Conservation (phyloP, 2,797 vertebrate species). For the Esox masquinongy region DNA sequence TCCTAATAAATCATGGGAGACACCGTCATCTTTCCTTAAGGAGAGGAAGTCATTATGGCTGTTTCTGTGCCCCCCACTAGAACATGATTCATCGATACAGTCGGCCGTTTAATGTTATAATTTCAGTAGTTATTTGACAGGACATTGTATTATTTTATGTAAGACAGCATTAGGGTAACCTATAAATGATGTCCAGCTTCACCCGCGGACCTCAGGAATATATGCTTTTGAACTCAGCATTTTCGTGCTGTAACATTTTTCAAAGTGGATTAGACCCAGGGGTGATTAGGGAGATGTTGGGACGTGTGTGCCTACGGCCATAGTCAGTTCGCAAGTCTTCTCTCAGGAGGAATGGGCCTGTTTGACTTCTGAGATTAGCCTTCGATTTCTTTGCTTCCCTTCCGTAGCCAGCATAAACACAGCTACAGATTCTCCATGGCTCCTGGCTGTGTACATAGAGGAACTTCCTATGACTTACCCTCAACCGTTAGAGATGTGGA, state of each 20-base stretch:
- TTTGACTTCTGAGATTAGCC: conserved; percentile 45
- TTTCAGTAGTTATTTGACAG: conserved; percentile 32
- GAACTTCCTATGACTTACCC: too few relatives aligned
- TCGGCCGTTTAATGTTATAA: conserved; percentile 41
- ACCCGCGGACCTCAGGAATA: not conserved
- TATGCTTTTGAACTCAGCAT: conserved; percentile 34
- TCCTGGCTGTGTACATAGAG: too few relatives aligned
- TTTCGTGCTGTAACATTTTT: conserved; percentile 62
- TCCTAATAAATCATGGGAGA: conserved; percentile 42
- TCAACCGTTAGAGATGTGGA: too few relatives aligned
- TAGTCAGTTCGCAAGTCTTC: conserved; percentile 59
- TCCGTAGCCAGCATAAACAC: not conserved
- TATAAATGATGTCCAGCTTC: not conserved
- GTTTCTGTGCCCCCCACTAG: conserved; percentile 24
- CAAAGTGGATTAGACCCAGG: conserved; percentile 55
- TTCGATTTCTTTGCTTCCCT: conserved; percentile 4
- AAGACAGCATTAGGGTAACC: conserved; percentile 17
- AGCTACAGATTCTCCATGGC: not conserved
- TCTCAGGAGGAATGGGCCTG: conserved; percentile 39
- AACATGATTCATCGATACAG: conserved; percentile 41
- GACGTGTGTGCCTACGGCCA: conserved; percentile 57
- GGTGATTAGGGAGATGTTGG: conserved; percentile 64
- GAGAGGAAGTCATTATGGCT: conserved; percentile 47
- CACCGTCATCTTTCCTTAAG: conserved; percentile 50
- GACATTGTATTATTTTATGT: conserved; percentile 33